Base-by-base conservation (phyloP, 2,888 invertebrate genomes). In the Conomelus anceps region DNA sequence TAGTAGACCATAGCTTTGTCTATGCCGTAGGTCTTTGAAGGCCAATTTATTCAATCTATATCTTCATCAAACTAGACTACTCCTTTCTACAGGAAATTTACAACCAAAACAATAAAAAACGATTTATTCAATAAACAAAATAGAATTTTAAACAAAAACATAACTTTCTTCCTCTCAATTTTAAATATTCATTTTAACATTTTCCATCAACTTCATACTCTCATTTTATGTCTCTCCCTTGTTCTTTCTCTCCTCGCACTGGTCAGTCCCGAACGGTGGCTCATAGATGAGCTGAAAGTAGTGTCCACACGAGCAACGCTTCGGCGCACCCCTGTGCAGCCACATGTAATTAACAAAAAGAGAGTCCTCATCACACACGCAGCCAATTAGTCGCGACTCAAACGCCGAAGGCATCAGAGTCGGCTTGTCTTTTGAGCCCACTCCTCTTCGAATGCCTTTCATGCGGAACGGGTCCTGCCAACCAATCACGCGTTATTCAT, bases 301-400 rank as follows among this genome's bases (percentile, higher is more conserved):
- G 93, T 98, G 96, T 89, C 99, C 99, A 93, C 99, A 99, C 93
- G 97, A 97, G 93, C 99, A 99, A 92, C 99, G 96, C 93, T 97
- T 97, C 90, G 98, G 96, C 92, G 96, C 96, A 84, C 97, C 99
- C 94, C 96, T 95, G 93, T 98, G 96, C 92, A 99, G 94, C 97
- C 98, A 98, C 96, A 99, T 98, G 98, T 98, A 99, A 93, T 96
- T 97, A 91, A 99, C 96, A 91, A 95, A 94, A 89, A 97, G 96
- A 88, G 98, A 95, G 93, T 99, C 99, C 93, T 98, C 98, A 94
- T 99, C 98, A 93, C 99, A 99, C 93, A 99, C 95, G 94, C 99
- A 99, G 90, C 99, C 99, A 91, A 99, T 96, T 91, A 99, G 95
- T 92, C 99, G 96, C 89, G 97, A 96, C 89, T 97, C 97, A 92